These are phyloP conservation scores for Acanthurus leucopareius DNA, from an alignment of 2,797 vertebrate species.

Conservation along the genomic window DNA sequence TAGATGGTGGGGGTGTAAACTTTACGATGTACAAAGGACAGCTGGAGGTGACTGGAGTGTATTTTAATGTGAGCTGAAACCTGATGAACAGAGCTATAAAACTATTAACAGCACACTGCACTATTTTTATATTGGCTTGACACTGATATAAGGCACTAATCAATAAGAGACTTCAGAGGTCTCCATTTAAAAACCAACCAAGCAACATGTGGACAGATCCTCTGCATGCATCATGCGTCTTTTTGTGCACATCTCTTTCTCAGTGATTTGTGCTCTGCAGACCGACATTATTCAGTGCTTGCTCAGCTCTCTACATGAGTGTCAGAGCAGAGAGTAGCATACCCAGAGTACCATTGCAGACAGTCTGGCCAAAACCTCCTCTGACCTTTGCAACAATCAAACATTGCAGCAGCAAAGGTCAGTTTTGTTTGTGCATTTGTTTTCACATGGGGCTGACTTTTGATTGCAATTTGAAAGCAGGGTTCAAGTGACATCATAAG, in stretches of 20 bases:
- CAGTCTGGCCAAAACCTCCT: constrained; percentile 40
- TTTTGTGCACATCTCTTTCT: not conserved
- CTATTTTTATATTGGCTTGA: not conserved
- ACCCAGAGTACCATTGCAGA: constrained; percentile 33
- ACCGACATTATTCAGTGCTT: constrained; percentile 38
- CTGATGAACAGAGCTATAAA: not conserved
- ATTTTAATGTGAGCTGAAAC: not conserved
- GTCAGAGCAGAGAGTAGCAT: constrained; percentile 34
- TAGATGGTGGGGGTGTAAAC: too few species aligned
- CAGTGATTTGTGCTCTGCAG: constrained; percentile 22
- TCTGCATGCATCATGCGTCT: not conserved
- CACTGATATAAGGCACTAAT: not conserved
- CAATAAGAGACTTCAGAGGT: not conserved
- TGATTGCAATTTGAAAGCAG: constrained; percentile 59
- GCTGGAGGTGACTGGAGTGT: not conserved
- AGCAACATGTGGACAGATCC: not conserved
- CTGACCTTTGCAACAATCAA: constrained; percentile 45
- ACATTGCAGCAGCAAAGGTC: constrained; percentile 57
- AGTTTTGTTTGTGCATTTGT: constrained; percentile 46
- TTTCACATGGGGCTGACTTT: constrained; percentile 43
- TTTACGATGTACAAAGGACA: too few species aligned
- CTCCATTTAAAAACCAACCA: not conserved
- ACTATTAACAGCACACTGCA: not conserved
- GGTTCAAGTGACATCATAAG: constrained; percentile 46
- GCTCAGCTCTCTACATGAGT: constrained; percentile 27